Base-by-base conservation (phyloP, 2,888 invertebrate genomes). In the Latrodectus elegans region DNA sequence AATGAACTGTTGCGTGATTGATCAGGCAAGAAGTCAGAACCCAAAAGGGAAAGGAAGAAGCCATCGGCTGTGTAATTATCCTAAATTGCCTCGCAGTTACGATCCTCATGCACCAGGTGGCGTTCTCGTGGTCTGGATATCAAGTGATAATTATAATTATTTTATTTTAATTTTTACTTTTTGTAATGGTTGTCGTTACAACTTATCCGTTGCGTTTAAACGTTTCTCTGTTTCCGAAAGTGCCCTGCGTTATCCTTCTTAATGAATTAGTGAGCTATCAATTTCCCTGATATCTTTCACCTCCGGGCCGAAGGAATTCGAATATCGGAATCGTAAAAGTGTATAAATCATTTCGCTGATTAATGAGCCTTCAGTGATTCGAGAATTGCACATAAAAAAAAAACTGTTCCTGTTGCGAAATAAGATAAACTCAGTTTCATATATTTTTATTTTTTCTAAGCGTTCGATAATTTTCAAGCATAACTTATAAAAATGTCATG, bases 1-100 rank as follows among this genome's bases (percentile, higher is more conserved):
- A 83, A 76, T 83, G 83, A 83, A 83, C 83, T 83, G 15, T 71
- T 11, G 76, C 84, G 72, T 84, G 84, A 84, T 84, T 84, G 84
- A 84, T 84, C 72, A 38, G 38, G 38, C 38, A 38, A 38, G 38
- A 38, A 38, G 53, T 26, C 52, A 52, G 11, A 68, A 17, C 26
- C 52, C 22, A 68, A 38, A 53, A 14, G 15, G 55, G 55, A 74
- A 55, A 72, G 52, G 72, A 72, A 9, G 51, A 52, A 72, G 72
- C 38, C 38, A 60, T 60, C 60, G 12, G n/a, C 75, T n/a, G 49
- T 75, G 55, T 75, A 82, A 82, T 82, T 82, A 82, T 55, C 82
- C 38, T 60, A 51, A 55, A 75, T 75, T n/a, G 83, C 75, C 12
- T 64, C 15, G 52, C 14, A 83, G 75, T 55, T 82, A 75, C 38